Evolutionary conservation across 2,888 invertebrate species (phyloP).

Genomic region (Drosophila conformis): DNA sequence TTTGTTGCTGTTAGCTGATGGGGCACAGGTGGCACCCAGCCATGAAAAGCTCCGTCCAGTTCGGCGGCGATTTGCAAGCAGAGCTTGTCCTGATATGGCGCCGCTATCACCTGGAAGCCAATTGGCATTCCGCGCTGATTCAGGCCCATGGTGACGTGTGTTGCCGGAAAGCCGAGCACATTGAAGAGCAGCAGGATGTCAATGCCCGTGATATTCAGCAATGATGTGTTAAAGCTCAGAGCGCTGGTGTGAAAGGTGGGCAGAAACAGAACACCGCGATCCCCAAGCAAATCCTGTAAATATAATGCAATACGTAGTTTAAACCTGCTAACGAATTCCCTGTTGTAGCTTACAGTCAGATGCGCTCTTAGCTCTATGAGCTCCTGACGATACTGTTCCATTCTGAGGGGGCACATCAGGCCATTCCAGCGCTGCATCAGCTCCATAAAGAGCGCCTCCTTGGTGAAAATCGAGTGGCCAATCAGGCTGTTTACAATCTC

Average conservation of each 20-base stretch:
- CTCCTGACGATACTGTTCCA: conserved; percentile 66
- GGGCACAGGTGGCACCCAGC: conserved; percentile 89
- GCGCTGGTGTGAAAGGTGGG: conserved; percentile 90
- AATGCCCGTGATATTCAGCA: conserved; percentile 85
- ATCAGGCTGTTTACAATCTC: conserved; percentile 71
- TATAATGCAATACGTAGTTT: not conserved
- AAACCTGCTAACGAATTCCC: not conserved
- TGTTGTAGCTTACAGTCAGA: conserved; percentile 57
- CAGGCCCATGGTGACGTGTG: conserved; percentile 90
- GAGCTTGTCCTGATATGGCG: conserved; percentile 91
- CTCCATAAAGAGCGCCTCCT: conserved; percentile 78
- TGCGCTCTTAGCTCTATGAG: conserved; percentile 54
- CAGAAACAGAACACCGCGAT: conserved; percentile 90
- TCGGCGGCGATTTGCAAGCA: conserved; percentile 93
- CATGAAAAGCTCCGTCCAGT: conserved; percentile 92
- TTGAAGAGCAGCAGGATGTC: conserved; percentile 78
- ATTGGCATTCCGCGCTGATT: conserved; percentile 88
- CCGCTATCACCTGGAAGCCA: conserved; percentile 92
- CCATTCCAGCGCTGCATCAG: conserved; percentile 68
- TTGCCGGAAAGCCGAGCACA: conserved; percentile 90
- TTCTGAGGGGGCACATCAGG: conserved; percentile 52
- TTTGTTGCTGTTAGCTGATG: conserved; percentile 37
- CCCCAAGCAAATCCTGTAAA: conserved; percentile 86
- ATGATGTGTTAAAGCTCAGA: conserved; percentile 88
- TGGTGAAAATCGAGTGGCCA: conserved; percentile 79